Base-by-base conservation (phyloP, 1,140 invertebrate species). In the Drosophila jambulina region DNA sequence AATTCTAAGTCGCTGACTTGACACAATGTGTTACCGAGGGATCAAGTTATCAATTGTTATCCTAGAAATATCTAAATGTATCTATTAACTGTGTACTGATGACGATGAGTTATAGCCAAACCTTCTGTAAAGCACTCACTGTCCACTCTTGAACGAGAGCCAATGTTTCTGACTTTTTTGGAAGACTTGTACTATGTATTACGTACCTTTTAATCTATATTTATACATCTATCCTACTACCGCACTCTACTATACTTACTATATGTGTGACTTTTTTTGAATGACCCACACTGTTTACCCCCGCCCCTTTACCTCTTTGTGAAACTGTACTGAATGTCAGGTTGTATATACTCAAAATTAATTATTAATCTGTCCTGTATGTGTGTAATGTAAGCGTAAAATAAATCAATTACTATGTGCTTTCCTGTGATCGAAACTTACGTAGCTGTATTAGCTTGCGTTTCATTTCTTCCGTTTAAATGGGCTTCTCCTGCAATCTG, bases 341-440 rank as follows among this genome's bases (percentile, higher is more conserved):
- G 75, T 77, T 77, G 75, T 59, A 77, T 58, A 67, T 77, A 76
- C 46, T 63, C 36, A 21, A 46, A 32, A 54, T 36, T 36, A 59
- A 59, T 38, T 43, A 68, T 40, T 76, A 61, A 38, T 42, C 60
- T 78, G 58, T 78, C 54, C 67, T 56, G 34, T 80, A 46, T 78
- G 64, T 80, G 61, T 71, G 80, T 75, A 63, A 45, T 76, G 80
- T 70, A 70, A 64, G 51, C 65, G 32, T 76, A 65, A 74, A 88
- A 90, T 90, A 88, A 88, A 74, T 72, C 70, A 88, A 81, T 80
- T 82, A 59, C 78, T 82, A 46, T 79, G 75, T 79, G 82, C 78
- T 85, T 68, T 85, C 78, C 75, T 90, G 85, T 88, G 85, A 91
- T 88, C 78, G 19, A 56, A 88, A 70, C 67, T 79, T 75, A 68